Conservation (phyloP, 2,797 vertebrate genomes). For the Enteromius treurensis region DNA sequence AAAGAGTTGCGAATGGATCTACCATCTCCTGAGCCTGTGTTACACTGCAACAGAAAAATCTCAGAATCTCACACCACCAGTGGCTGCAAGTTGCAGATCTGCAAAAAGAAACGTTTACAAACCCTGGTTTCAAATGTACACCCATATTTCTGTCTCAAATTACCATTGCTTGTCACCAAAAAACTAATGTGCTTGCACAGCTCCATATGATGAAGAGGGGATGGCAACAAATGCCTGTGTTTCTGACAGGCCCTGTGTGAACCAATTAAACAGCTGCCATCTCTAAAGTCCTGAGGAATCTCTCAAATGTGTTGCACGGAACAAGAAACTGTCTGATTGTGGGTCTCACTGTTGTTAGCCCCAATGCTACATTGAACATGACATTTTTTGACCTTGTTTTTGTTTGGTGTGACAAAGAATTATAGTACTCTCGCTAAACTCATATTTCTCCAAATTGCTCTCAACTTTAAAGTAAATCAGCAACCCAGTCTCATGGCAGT, state of each 20-base stretch:
- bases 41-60: not conserved
- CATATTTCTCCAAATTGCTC: not conserved
- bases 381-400: conserved; percentile 3
- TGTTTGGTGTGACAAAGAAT: not conserved
- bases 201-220: conserved; percentile 70
- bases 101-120: conserved; percentile 76
- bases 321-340: conserved; percentile 48
- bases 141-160: conserved; percentile 66
- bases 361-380: conserved; percentile 29
- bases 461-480: not conserved
- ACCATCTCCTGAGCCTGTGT: too few species aligned
- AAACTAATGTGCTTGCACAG: conserved; percentile 74
- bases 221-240: conserved; percentile 66
- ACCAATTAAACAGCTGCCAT: conserved; percentile 79
- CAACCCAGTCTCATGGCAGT: too few species aligned
- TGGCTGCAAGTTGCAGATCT: conserved; percentile 54
- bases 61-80: conserved; percentile 40
- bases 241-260: conserved; percentile 67
- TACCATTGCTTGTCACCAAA: conserved; percentile 76
- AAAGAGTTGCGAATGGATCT: too few species aligned
- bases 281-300: conserved; percentile 68
- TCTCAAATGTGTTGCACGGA: conserved; percentile 62
- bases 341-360: conserved; percentile 43
- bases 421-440: not conserved
- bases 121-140: conserved; percentile 71